These are phyloP conservation scores for Drosophila picticornis DNA, from an alignment of 2,888 invertebrate species.

Conservation along the genomic window DNA sequence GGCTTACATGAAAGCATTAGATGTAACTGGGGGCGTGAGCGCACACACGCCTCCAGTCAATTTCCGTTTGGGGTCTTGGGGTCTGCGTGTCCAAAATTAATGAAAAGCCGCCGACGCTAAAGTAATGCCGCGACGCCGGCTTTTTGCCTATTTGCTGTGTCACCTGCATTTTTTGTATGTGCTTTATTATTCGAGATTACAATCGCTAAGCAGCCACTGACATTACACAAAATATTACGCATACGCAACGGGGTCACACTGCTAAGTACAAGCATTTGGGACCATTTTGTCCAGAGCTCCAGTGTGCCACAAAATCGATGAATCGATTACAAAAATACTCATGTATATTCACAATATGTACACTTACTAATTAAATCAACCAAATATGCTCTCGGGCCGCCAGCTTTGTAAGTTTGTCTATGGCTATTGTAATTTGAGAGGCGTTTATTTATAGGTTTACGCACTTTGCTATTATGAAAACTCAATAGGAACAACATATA, in stretches of 20 bases:
- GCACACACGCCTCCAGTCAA: slow-evolving; percentile 37
- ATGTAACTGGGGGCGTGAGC: slow-evolving; percentile 29
- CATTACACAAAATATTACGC: slow-evolving; percentile 58
- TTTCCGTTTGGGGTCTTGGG: slow-evolving; percentile 32
- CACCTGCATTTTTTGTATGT: slow-evolving; percentile 50
- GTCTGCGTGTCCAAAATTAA: slow-evolving; percentile 78
- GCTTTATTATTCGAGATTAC: slow-evolving; percentile 63
- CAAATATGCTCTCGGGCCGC: background rate
- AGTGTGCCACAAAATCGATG: slow-evolving; percentile 43
- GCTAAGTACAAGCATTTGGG: background rate
- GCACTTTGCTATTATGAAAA: background rate
- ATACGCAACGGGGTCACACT: slow-evolving; percentile 48
- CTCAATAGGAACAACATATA: background rate
- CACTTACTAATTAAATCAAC: slow-evolving; percentile 27
- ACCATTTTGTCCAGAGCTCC: slow-evolving; percentile 14
- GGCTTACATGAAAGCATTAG: slow-evolving; percentile 70
- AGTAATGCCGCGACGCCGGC: slow-evolving; percentile 28
- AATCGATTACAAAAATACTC: slow-evolving; percentile 38
- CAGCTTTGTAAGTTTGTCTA: background rate
- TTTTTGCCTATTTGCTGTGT: slow-evolving; percentile 65
- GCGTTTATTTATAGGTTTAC: background rate
- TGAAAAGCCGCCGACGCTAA: slow-evolving; percentile 67
- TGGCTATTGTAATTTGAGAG: background rate
- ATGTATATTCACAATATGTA: slow-evolving; percentile 11
- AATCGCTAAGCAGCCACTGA: slow-evolving; percentile 55